Base-by-base conservation (phyloP, 35 echinoderm and acorn worm species). In the Apostichopus parvimensis region DNA sequence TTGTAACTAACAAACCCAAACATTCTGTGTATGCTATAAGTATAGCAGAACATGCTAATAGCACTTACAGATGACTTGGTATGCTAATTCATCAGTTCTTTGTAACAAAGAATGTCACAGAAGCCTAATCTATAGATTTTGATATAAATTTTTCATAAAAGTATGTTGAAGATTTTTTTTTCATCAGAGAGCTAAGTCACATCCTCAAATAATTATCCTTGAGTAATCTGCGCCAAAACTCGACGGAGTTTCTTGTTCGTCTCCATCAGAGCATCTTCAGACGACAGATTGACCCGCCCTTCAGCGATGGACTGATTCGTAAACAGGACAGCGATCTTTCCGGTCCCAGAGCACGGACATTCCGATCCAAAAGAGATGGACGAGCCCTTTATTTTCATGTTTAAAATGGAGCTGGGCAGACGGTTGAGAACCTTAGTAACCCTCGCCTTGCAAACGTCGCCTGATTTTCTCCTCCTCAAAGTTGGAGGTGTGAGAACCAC, bases 231-330 rank as follows among this genome's bases (percentile, higher is more conserved):
- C 57, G 26, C 54, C 6, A 88, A 34, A 88, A 11, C 61, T 66
- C n/a, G 22, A 10, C 62, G 8, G 13, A 72, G 5, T 52, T 72
- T 72, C 64, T 73, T 88, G 61, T 72, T 88, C 23, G 52, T 52
- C 60, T 60, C 68, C 86, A 88, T 28, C 23, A 88, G 57, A 17
- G 28, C 52, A 57, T 88, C 86, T 68, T 64, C 65, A 52, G 8
- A 21, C 15, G 17, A 65, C 25, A 66, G 61, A 17, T 68, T 23
- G 9, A 88, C 25, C 17, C 52, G 57, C 5, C n/a, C 57, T 12
- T 17, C 22, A 1, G 8, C 18, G 9, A 88, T 73, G 11, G 6
- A 15, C 57, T 62, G 86, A 21, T 88, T 72, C 2, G 86, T 88
- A 23, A 88, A 88, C 61, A 88, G 86, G 28, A 88, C 86, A 1